Base-by-base conservation (phyloP, 1,140 invertebrate species). In the Lepidurus arcticus region DNA sequence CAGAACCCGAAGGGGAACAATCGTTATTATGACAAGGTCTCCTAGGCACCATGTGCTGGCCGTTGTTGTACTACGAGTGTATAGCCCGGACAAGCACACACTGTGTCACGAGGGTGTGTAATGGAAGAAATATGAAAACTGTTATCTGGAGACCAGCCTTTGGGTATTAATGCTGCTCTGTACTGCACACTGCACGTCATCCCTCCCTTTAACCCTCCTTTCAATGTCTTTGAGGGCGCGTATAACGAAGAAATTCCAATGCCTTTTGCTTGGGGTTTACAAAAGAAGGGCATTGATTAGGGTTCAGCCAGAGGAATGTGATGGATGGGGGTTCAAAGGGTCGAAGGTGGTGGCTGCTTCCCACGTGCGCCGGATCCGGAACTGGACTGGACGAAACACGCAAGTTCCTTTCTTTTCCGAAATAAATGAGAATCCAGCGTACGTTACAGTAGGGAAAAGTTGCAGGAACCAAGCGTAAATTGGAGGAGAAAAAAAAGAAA, bases 41-140 rank as follows among this genome's bases (percentile, higher is more conserved):
- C 53, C 53, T 65, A 65, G 53, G 21, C 53, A 65, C 53, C 53
- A 65, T 65, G 53, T 65, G 53, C 53, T 65, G 53, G n/a, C 53
- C 53, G 21, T 65, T 65, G 53, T 65, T 65, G 53, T 65, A 65
- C 6, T 7, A 65, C 53, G 16, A 65, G 53, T 65, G 6, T 21
- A 34, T 34, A 4, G 34, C 34, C 34, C 34, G 34, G 16, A 65
- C 53, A 65, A 65, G 9, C 53, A 65, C 21, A 34, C 3, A 34
- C 34, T 34, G 34, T 34, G 34, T 34, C 34, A 34, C 53, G 53
- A 16, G 53, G 53, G 53, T 65, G 53, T 65, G 53, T 65, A 65
- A 65, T 21, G 21, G 53, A 13, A 65, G 53, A 9, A 65, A 65
- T 65, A 65, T 65, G 53, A 65, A 65, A 65, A n/a, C 53, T 65